Conservation (phyloP, 2,888 invertebrate genomes). For the Epinotia brunnichana region DNA sequence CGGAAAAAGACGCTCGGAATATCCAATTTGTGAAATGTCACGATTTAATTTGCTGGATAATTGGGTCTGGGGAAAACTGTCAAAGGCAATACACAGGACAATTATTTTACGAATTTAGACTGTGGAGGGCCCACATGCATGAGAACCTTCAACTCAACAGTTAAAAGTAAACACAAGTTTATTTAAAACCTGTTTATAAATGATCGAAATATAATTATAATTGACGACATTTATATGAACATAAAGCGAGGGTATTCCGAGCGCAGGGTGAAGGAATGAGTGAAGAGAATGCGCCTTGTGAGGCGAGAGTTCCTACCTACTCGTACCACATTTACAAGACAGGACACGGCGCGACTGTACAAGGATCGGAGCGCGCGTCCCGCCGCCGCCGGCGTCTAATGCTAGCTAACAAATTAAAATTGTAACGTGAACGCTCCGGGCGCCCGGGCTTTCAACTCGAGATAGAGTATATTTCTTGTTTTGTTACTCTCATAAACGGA, state of each 20-base stretch:
- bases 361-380: conserved; percentile 17
- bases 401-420: conserved; percentile 39
- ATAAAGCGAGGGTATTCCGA: conserved; percentile 21
- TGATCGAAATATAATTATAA: neutral
- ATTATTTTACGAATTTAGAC: conserved; percentile 7
- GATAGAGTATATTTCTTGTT: conserved; percentile 41
- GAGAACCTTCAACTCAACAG: neutral
- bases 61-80: conserved; percentile 13
- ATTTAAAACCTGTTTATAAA: neutral
- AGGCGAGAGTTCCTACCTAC: conserved; percentile 18
- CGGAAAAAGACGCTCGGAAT: conserved; percentile 46
- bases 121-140: conserved; percentile 5
- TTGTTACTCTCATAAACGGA: conserved; percentile 43
- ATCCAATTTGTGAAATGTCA: conserved; percentile 43
- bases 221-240: conserved; percentile 1
- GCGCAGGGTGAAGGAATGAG: conserved; percentile 42
- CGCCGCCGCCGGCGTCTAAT: conserved; percentile 26
- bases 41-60: conserved; percentile 24
- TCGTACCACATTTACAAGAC: conserved; percentile 38
- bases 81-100: conserved; percentile 25
- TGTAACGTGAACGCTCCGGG: conserved; percentile 24
- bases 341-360: conserved; percentile 27
- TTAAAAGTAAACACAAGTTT: neutral
- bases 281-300: conserved; percentile 20
- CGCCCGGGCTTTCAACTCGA: conserved; percentile 39